These are phyloP conservation scores for Camponotus pennsylvanicus DNA, from an alignment of 1,140 invertebrate species.

Conservation along the genomic window DNA sequence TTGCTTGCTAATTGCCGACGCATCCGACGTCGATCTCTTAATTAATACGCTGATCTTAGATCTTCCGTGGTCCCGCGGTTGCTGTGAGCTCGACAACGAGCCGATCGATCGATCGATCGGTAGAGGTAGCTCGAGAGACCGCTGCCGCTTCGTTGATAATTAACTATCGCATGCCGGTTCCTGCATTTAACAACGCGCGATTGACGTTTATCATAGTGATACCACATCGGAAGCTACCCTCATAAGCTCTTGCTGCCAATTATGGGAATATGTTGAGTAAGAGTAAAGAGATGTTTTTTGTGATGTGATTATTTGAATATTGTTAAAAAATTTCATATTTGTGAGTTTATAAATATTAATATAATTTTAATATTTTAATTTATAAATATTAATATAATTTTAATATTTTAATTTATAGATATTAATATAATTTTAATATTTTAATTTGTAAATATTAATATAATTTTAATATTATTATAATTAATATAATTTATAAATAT, in stretches of 20 bases:
- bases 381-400: no score
- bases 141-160: constrained; percentile 68
- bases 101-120: constrained; percentile 51
- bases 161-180: constrained; percentile 61
- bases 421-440: no score
- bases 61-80: constrained; percentile 19
- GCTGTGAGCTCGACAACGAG: constrained; percentile 49
- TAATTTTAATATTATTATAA: no score
- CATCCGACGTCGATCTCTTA: constrained; percentile 72
- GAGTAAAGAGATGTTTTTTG: not conserved
- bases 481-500: no score
- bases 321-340: not conserved
- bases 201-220: constrained; percentile 46
- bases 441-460: no score
- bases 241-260: constrained; percentile 22
- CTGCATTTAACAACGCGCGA: constrained; percentile 49
- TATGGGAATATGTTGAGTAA: constrained; percentile 30
- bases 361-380: no score
- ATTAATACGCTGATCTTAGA: constrained; percentile 73
- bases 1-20: constrained; percentile 72
- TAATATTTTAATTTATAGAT: no score
- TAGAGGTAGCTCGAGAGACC: constrained; percentile 44
- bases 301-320: not conserved
- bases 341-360: not conserved
- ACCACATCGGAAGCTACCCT: constrained; percentile 37